Conservation (phyloP, 2,888 invertebrate genomes). For the Plebejus anna region DNA sequence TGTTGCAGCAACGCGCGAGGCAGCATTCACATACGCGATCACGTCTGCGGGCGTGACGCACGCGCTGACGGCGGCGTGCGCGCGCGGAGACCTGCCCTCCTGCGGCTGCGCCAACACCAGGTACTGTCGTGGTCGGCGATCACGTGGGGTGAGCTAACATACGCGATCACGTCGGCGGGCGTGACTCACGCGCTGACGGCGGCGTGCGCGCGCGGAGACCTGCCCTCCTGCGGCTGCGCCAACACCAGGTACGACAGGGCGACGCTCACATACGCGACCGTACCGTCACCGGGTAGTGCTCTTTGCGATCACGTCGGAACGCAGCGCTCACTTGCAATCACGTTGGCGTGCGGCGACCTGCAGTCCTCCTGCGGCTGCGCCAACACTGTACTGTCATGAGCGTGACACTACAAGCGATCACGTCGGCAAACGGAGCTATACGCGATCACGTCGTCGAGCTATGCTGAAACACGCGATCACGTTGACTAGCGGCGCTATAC, state of each 20-base stretch:
- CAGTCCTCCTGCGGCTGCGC: too few relatives aligned
- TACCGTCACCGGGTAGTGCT: too few relatives aligned
- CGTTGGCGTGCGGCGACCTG: too few relatives aligned
- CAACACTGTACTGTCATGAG: too few relatives aligned
- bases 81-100: slow-evolving; percentile 91
- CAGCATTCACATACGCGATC: slow-evolving; percentile 96
- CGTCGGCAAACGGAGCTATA: too few relatives aligned
- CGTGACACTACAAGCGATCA: too few relatives aligned
- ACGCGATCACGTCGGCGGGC: slow-evolving; percentile 86
- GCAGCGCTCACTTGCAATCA: too few relatives aligned
- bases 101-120: slow-evolving; percentile 85
- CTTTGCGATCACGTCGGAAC: neutral
- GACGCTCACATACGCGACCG: neutral
- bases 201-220: slow-evolving; percentile 94
- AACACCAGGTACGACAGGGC: slow-evolving; percentile 54
- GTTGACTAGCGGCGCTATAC: too few relatives aligned
- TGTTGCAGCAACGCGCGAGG: slow-evolving; percentile 90
- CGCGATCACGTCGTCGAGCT: neutral
- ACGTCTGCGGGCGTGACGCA: slow-evolving; percentile 96
- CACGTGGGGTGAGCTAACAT: neutral
- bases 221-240: slow-evolving; percentile 90
- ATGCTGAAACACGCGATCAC: neutral
- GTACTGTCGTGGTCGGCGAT: slow-evolving; percentile 35
- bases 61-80: slow-evolving; percentile 94
- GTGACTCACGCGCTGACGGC: slow-evolving; percentile 94